Evolutionary conservation across 23 tunicate genomes (phyloP).

Genomic region (Styela clava): DNA sequence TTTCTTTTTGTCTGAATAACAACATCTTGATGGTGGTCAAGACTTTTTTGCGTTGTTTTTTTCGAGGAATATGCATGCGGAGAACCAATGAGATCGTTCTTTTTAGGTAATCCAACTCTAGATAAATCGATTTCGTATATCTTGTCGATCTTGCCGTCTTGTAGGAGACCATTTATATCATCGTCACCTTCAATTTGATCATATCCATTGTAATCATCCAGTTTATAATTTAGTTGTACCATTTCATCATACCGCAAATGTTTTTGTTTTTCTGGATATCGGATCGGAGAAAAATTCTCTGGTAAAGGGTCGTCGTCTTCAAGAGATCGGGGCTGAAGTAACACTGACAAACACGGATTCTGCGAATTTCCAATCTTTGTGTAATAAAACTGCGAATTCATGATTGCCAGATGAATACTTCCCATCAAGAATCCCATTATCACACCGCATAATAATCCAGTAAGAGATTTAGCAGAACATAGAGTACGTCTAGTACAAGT

Average conservation of each 20-base stretch:
- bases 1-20: background rate
- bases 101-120: background rate
- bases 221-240: no score
- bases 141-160: conserved; percentile 5
- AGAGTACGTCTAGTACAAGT: conserved; percentile 8
- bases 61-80: background rate
- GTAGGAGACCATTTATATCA: background rate
- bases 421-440: conserved; percentile 28
- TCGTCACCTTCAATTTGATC: background rate
- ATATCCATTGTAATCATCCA: background rate
- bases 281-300: background rate
- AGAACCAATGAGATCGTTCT: background rate
- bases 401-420: conserved; percentile 15
- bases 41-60: background rate
- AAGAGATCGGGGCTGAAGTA: background rate
- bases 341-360: background rate
- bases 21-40: background rate
- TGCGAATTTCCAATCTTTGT: background rate
- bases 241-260: background rate
- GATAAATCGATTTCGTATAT: conserved; percentile 23
- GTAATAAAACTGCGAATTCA: background rate
- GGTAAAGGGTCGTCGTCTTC: background rate
- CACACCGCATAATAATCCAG: conserved; percentile 21
- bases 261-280: background rate
- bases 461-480: conserved; percentile 5